Percentiles rank a stretch among this genome's conserved stretches.
These are phyloP conservation scores for Cephus runcator DNA, from an alignment of 2,888 invertebrate species.

Conservation along the genomic window DNA sequence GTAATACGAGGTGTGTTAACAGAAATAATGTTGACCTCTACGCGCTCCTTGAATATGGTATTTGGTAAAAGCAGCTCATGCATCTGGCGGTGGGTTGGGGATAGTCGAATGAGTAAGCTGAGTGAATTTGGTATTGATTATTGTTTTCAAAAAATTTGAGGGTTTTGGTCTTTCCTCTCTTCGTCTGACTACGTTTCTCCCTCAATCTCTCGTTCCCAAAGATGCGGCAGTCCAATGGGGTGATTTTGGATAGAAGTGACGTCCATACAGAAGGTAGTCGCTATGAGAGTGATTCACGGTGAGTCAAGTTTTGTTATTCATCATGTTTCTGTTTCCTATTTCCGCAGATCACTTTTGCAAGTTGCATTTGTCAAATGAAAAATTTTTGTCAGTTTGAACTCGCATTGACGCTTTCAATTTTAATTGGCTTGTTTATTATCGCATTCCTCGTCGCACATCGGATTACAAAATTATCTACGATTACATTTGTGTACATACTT, in stretches of 20 bases:
- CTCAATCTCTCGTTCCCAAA: background rate
- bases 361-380: background rate
- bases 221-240: background rate
- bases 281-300: background rate
- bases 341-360: background rate
- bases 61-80: background rate
- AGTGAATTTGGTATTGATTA: slow-evolving; percentile 35
- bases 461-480: background rate
- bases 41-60: background rate
- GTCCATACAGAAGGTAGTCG: background rate
- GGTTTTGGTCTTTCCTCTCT: slow-evolving; percentile 16
- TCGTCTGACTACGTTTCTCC: slow-evolving; percentile 12
- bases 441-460: background rate
- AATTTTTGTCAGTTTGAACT: background rate
- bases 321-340: background rate
- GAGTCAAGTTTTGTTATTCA: background rate
- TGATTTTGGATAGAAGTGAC: background rate
- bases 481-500: background rate
- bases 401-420: background rate
- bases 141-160: slow-evolving; percentile 30
- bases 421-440: background rate
- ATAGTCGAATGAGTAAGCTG: background rate
- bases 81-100: background rate
- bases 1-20: no score
- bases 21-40: no score